A percentile compares a stretch with the other conserved stretches of the same genome.
phyloP scores from a whole-genome alignment of 2,113 vertebrate genomes.

The Ascaphus truei region DNA sequence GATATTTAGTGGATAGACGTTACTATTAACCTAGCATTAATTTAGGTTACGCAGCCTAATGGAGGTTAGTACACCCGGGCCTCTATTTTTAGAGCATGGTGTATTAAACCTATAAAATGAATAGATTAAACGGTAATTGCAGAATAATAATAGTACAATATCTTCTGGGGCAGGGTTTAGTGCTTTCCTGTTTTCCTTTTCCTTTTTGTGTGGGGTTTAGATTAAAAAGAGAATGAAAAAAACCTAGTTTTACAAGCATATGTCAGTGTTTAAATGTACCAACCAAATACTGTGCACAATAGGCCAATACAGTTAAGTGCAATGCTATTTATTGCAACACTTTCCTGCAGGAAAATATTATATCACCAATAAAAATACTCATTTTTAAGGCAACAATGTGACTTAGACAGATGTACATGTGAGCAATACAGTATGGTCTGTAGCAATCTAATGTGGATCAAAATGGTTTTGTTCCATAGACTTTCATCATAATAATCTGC shows the following conservation, averaged over 20 bases:
- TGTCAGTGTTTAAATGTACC: not conserved
- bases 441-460: not conserved
- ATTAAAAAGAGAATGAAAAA: not conserved
- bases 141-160: not conserved
- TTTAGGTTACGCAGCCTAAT: no score
- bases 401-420: conserved; percentile 20
- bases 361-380: not conserved
- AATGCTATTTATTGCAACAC: not conserved
- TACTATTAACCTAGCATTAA: no score
- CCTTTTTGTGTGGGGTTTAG: not conserved
- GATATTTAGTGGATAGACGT: no score
- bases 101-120: not conserved
- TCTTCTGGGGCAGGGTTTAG: no score
- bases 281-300: no score
- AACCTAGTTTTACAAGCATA: not conserved
- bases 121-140: not conserved
- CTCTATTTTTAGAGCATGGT: no score
- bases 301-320: no score
- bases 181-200: not conserved
- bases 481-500: no score
- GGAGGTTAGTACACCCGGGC: no score
- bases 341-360: not conserved
- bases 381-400: not conserved
- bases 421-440: conserved; percentile 28
- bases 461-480: not conserved